Percentiles rank a stretch among this genome's conserved stretches.
Evolutionary conservation across 1,140 invertebrate species (phyloP).

Genomic region (Sycophila sp.): DNA sequence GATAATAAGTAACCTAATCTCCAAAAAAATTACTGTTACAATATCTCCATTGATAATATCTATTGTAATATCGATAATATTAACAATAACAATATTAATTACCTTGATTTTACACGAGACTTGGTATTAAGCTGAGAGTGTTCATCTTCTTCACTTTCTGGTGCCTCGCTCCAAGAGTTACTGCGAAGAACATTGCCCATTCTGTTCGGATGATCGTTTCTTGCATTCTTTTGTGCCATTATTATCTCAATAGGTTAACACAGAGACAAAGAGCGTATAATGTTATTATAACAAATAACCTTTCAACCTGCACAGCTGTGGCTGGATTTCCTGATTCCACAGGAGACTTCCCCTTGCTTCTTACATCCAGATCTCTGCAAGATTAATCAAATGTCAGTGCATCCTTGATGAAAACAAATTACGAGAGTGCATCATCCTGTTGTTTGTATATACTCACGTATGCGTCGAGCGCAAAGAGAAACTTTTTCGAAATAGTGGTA

Average conservation of each 20-base stretch:
- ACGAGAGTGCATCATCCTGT: background rate
- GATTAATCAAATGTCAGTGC: background rate
- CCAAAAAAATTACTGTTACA: background rate
- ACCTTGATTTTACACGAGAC: conserved; percentile 20
- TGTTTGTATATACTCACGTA: background rate
- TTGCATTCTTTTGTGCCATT: conserved; percentile 17
- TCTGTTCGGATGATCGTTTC: background rate
- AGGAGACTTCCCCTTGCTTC: background rate
- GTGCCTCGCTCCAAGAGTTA: conserved; percentile 34
- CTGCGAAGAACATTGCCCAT: conserved; percentile 19
- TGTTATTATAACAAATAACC: background rate
- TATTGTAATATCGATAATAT: background rate
- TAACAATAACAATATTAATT: too few relatives aligned
- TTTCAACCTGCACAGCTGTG: background rate
- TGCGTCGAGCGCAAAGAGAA: background rate
- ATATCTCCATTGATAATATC: background rate
- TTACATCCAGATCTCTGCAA: conserved; percentile 10
- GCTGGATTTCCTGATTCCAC: background rate
- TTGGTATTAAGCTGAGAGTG: conserved; percentile 4
- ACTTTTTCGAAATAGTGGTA: background rate
- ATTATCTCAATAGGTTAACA: background rate
- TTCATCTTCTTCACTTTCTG: conserved; percentile 33
- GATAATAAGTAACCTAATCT: background rate
- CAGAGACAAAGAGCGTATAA: background rate
- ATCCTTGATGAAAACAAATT: background rate